Percentiles rank a stretch among this genome's conserved stretches.
Conservation (phyloP, 1,140 invertebrate species). For the Eciton burchellii region DNA sequence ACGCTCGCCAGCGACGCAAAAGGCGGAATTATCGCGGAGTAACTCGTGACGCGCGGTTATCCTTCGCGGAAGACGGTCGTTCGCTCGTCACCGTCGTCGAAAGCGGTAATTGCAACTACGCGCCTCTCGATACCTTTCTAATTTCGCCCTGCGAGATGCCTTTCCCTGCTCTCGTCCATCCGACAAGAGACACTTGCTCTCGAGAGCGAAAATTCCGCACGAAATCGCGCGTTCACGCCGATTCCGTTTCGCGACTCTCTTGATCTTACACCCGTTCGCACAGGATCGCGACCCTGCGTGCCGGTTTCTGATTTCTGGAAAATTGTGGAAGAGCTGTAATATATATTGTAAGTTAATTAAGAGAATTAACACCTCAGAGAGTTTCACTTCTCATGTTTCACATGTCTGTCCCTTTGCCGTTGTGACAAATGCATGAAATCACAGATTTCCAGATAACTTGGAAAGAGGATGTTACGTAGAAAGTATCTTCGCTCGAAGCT, state of each 20-base stretch:
- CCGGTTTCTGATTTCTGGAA: not conserved
- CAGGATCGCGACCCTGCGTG: not conserved
- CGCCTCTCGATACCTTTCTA: constrained; percentile 1
- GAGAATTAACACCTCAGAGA: too few relatives aligned
- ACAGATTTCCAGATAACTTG: too few relatives aligned
- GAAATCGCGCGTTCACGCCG: not conserved
- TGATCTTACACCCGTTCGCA: not conserved
- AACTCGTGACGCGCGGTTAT: constrained; percentile 8
- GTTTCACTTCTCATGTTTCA: too few relatives aligned
- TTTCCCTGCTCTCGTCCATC: constrained; percentile 13
- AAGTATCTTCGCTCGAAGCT: not conserved
- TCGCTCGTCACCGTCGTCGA: not conserved
- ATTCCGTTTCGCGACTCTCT: not conserved
- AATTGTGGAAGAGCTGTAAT: too few relatives aligned
- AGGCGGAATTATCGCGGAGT: not conserved
- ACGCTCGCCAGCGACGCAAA: not conserved
- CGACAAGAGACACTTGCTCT: not conserved
- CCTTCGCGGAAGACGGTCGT: not conserved
- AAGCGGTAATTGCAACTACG: constrained; percentile 17
- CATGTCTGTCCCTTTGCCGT: not conserved
- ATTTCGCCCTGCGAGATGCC: not conserved
- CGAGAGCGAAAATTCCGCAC: not conserved
- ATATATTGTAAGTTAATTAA: too few relatives aligned
- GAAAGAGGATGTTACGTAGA: not conserved
- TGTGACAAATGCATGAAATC: not conserved